Conservation (phyloP, 2,888 invertebrate species). For the Synergus laeviventris region DNA sequence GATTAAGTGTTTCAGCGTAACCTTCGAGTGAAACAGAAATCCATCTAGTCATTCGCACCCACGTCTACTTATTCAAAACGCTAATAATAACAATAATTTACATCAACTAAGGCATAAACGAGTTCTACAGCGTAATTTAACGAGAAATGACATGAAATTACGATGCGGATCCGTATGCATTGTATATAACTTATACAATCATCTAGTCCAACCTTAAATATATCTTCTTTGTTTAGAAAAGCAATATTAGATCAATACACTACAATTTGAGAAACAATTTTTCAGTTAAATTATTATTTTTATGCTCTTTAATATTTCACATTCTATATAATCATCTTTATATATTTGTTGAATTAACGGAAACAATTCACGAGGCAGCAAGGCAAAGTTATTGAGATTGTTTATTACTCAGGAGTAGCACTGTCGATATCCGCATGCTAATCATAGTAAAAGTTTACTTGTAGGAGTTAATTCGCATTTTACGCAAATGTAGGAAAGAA, state of each 20-base stretch:
- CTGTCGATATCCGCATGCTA: slow-evolving; percentile 16
- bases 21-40: slow-evolving; percentile 19
- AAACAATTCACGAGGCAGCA: not conserved
- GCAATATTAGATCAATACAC: too few relatives aligned
- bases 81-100: slow-evolving; percentile 17
- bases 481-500: slow-evolving; percentile 24
- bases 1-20: not conserved
- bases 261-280: too few relatives aligned
- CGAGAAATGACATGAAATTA: slow-evolving; percentile 16
- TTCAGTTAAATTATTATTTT: too few relatives aligned
- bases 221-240: too few relatives aligned
- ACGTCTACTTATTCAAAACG: slow-evolving; percentile 6
- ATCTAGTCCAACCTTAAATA: too few relatives aligned
- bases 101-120: slow-evolving; percentile 11
- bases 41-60: slow-evolving; percentile 12
- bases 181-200: not conserved
- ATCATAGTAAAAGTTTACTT: slow-evolving; percentile 12
- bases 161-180: not conserved
- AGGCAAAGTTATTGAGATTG: slow-evolving; percentile 23
- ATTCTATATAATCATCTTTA: too few relatives aligned
- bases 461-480: slow-evolving; percentile 6
- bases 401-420: slow-evolving; percentile 6
- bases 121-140: slow-evolving; percentile 21
- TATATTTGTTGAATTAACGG: not conserved
- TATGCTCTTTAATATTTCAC: too few relatives aligned